Evolutionary conservation across 2,888 invertebrate genomes (phyloP).

Genomic region (Embidobia sp.): DNA sequence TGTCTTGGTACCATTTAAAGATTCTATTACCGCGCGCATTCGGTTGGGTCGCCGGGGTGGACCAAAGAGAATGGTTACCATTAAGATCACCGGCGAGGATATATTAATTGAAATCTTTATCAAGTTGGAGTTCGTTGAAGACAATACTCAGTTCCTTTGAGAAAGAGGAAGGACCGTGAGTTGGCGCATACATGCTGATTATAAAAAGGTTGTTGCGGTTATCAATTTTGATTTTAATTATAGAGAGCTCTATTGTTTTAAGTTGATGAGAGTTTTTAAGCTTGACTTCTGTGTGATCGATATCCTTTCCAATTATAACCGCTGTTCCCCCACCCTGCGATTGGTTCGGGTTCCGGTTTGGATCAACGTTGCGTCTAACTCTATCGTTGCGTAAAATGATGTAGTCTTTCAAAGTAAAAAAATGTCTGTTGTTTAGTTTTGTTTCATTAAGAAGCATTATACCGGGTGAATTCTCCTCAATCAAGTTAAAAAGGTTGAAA

Average conservation of each 20-base stretch:
- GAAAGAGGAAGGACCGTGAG: slow-evolving; percentile 9
- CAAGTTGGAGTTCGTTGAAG: slow-evolving; percentile 23
- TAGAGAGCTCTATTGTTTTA: too few species aligned
- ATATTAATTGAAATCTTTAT: slow-evolving; percentile 20
- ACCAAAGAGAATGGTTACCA: slow-evolving; percentile 41
- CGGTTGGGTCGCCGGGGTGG: background rate
- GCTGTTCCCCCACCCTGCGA: too few species aligned
- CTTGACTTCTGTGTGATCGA: too few species aligned
- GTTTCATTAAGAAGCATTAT: slow-evolving; percentile 51
- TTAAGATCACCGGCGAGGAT: slow-evolving; percentile 63
- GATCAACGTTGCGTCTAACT: too few species aligned
- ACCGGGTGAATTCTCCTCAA: slow-evolving; percentile 14
- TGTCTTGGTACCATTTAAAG: background rate
- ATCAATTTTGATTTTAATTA: too few species aligned
- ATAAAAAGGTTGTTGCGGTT: slow-evolving; percentile 27
- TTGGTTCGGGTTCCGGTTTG: too few species aligned
- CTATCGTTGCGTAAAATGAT: too few species aligned
- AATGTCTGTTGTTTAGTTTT: slow-evolving; percentile 18
- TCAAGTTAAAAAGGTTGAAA: slow-evolving; percentile 12
- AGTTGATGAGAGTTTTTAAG: too few species aligned
- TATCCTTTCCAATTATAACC: too few species aligned
- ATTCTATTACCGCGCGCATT: slow-evolving; percentile 34
- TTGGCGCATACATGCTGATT: slow-evolving; percentile 43
- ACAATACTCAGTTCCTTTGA: slow-evolving; percentile 6
- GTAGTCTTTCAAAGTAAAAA: background rate